These are phyloP conservation scores for Sebastes steindachneri DNA, from an alignment of 2,797 vertebrate species.

Conservation along the genomic window DNA sequence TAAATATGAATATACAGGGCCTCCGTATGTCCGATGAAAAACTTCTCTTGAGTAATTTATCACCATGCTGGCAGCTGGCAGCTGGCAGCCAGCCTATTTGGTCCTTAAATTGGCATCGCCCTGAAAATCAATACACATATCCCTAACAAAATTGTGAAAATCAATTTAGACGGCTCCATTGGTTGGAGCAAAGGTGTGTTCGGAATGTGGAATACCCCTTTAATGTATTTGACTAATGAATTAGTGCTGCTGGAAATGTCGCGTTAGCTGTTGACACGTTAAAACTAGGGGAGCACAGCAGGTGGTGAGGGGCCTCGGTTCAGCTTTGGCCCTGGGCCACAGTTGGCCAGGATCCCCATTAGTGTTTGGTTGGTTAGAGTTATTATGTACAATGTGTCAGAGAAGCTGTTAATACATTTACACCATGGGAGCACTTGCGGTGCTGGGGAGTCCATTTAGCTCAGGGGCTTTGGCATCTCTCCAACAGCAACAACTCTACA, in stretches of 20 bases:
- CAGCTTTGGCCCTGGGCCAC: slow-evolving; percentile 30
- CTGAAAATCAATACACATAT: slow-evolving; percentile 10
- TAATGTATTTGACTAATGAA: slow-evolving; percentile 24
- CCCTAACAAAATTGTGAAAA: background rate
- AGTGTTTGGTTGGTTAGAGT: slow-evolving; percentile 62
- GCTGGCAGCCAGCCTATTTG: background rate
- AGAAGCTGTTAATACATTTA: slow-evolving; percentile 69
- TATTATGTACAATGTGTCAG: slow-evolving; percentile 64
- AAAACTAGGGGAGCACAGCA: slow-evolving; percentile 34
- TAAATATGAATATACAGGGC: background rate
- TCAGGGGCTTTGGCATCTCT: slow-evolving; percentile 63
- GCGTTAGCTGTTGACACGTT: slow-evolving; percentile 41
- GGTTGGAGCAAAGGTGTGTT: background rate
- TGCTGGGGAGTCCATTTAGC: slow-evolving; percentile 69
- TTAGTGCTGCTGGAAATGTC: slow-evolving; percentile 27
- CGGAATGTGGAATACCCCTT: slow-evolving; percentile 7
- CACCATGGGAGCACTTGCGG: slow-evolving; percentile 53
- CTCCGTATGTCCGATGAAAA: background rate
- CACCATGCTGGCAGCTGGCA: background rate
- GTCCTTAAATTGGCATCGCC: background rate
- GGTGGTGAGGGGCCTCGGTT: slow-evolving; percentile 26
- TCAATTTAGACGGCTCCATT: background rate
- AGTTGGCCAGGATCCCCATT: slow-evolving; percentile 41
- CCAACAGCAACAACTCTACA: slow-evolving; percentile 59
- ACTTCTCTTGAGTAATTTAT: background rate